Conservation (phyloP, 2,113 vertebrate species). For the Myotis brandtii region DNA sequence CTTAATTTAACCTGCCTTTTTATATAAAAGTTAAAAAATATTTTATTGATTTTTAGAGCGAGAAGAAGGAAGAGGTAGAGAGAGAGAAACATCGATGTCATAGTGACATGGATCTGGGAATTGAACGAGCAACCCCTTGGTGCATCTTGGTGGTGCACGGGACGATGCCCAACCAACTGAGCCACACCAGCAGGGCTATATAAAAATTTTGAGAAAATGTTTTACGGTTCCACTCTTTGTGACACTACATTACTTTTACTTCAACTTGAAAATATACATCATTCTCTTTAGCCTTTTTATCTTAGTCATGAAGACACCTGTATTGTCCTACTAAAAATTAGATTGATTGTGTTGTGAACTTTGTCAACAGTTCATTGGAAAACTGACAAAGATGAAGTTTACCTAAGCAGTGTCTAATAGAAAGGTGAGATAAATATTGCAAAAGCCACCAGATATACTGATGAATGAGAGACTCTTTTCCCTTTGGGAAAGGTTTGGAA, state of each 20-base stretch:
- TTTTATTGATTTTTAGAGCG: not conserved
- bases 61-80: not conserved
- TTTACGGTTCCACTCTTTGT: not conserved
- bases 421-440: not conserved
- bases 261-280: not conserved
- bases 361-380: not conserved
- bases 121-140: not conserved
- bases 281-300: constrained; percentile 25
- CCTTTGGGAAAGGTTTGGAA: not conserved
- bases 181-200: not conserved
- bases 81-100: not conserved
- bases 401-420: not conserved
- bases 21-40: not conserved
- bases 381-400: not conserved
- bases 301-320: not conserved
- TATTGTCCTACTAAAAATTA: constrained; percentile 20
- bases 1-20: constrained; percentile 35
- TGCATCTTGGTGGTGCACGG: not conserved
- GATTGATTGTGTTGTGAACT: not conserved
- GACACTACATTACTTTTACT: not conserved
- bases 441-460: not conserved
- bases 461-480: not conserved
- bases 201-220: constrained; percentile 17
- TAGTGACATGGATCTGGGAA: not conserved
- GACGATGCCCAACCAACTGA: not conserved